A percentile compares a stretch with the other conserved stretches of the same genome.
Evolutionary conservation across 2,888 invertebrate species (phyloP).

Genomic region (Galerucella calmariensis): DNA sequence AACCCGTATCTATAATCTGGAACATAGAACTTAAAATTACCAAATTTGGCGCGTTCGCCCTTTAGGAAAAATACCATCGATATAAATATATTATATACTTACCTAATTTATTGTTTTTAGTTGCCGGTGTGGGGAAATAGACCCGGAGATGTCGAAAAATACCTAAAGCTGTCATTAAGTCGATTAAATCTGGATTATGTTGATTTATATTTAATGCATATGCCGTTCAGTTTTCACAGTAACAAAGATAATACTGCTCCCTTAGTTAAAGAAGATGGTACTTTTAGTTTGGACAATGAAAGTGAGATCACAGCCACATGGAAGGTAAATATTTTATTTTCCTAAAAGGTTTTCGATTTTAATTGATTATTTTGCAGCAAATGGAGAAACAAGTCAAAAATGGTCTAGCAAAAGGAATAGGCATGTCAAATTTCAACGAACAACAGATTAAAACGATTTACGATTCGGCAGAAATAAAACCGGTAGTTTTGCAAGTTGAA

Average conservation of each 20-base stretch:
- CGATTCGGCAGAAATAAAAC: constrained; percentile 72
- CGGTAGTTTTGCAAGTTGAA: constrained; percentile 80
- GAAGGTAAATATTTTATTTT: constrained; percentile 66
- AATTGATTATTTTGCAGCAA: constrained; percentile 64
- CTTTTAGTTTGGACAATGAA: constrained; percentile 70
- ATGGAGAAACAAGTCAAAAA: constrained; percentile 75
- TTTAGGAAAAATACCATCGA: too few species aligned
- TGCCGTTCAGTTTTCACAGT: constrained; percentile 75
- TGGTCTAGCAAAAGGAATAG: constrained; percentile 77
- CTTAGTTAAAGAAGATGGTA: constrained; percentile 70
- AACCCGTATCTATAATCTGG: too few species aligned
- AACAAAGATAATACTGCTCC: constrained; percentile 70
- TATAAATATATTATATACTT: too few species aligned
- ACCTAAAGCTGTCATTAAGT: constrained; percentile 72
- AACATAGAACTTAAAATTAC: too few species aligned
- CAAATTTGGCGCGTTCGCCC: too few species aligned
- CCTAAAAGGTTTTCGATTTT: background rate
- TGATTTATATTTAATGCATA: constrained; percentile 83
- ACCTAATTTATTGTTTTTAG: constrained; percentile 61
- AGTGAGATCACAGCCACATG: constrained; percentile 77
- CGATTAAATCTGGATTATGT: constrained; percentile 76
- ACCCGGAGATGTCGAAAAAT: constrained; percentile 74
- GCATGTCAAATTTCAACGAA: constrained; percentile 83
- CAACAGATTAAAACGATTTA: constrained; percentile 75
- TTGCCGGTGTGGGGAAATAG: constrained; percentile 78